phyloP scores from a whole-genome alignment of 2,888 invertebrate species.

The Thereva unica region DNA sequence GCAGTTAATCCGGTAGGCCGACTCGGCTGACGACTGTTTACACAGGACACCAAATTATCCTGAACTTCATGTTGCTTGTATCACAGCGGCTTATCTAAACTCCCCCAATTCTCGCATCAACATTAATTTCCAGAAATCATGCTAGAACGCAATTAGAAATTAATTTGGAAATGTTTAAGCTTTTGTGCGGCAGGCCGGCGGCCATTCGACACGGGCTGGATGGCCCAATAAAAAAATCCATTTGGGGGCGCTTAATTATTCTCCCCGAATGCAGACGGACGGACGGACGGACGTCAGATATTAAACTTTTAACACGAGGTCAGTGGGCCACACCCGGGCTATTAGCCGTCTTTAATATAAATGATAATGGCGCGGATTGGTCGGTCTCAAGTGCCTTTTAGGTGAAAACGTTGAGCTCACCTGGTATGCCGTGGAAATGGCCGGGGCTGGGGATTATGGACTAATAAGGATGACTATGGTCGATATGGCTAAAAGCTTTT shows the following conservation, averaged over 20 bases:
- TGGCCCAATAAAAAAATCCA: conserved; percentile 37
- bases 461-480: no score
- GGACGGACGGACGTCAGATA: background rate
- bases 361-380: conserved; percentile 23
- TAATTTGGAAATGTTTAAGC: conserved; percentile 42
- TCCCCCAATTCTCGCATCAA: conserved; percentile 41
- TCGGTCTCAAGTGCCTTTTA: conserved; percentile 16
- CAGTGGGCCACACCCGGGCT: conserved; percentile 35
- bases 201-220: conserved; percentile 31
- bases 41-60: conserved; percentile 25
- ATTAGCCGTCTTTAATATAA: conserved; percentile 17
- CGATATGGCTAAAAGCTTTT: no score
- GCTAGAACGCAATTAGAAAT: conserved; percentile 42
- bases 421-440: background rate
- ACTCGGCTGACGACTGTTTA: background rate
- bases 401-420: background rate
- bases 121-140: conserved; percentile 41
- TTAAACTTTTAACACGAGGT: conserved; percentile 39
- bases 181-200: conserved; percentile 32
- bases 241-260: conserved; percentile 32
- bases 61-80: conserved; percentile 37
- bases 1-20: conserved; percentile 12
- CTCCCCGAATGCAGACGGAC: conserved; percentile 4
- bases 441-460: no score
- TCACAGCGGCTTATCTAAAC: conserved; percentile 43